Conservation (phyloP, 2,113 vertebrate species). For the Neopipo cinnamomea region DNA sequence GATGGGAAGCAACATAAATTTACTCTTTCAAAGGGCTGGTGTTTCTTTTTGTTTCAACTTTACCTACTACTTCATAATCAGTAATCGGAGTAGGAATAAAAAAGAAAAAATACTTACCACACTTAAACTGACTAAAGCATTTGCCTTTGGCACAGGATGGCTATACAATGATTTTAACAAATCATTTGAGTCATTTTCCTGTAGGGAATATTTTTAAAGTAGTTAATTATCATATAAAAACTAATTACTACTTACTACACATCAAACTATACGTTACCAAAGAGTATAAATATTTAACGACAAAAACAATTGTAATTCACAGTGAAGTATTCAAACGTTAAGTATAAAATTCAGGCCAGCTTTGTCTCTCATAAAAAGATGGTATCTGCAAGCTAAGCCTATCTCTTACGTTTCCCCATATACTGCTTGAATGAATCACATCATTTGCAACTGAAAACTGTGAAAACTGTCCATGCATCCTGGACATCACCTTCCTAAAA, state of each 20-base stretch:
- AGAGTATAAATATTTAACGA: background rate
- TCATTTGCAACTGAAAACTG: background rate
- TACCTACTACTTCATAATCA: background rate
- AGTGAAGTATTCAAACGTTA: background rate
- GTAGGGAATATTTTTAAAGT: slow-evolving; percentile 34
- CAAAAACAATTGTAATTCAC: background rate
- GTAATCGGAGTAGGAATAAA: background rate
- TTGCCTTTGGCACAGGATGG: slow-evolving; percentile 91
- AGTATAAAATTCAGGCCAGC: background rate
- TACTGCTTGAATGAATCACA: background rate
- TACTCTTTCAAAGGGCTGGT: background rate
- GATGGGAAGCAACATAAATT: background rate
- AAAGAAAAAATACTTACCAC: slow-evolving; percentile 82
- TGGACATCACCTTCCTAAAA: background rate
- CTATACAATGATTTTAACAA: slow-evolving; percentile 88
- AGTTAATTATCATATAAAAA: background rate
- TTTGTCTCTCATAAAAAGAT: background rate
- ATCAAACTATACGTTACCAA: background rate
- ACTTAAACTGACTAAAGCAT: slow-evolving; percentile 89
- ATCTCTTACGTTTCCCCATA: background rate
- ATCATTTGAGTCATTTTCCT: slow-evolving; percentile 94
- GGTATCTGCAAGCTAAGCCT: background rate
- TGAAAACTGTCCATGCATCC: background rate
- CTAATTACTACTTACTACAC: background rate
- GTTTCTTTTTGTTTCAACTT: background rate